Percentiles rank a stretch among this genome's conserved stretches.
phyloP scores from a whole-genome alignment of 2,888 invertebrate genomes.

The Eretmocerus hayati region DNA sequence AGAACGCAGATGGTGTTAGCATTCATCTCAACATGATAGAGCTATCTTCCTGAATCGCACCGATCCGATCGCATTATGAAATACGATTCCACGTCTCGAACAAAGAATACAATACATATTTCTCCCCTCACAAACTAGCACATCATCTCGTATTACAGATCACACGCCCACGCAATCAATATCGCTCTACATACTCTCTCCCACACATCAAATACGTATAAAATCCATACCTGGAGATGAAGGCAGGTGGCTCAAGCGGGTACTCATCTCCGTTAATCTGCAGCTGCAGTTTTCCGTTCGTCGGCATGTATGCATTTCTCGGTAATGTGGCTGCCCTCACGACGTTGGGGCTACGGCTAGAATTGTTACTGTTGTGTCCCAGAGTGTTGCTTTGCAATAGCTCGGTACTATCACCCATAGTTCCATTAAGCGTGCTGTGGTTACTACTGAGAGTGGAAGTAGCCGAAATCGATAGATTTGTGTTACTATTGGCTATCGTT shows the following conservation, averaged over 20 bases:
- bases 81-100: no score
- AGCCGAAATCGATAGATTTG: slow-evolving; percentile 43
- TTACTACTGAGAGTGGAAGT: slow-evolving; percentile 44
- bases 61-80: no score
- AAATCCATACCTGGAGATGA: slow-evolving; percentile 42
- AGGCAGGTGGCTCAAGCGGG: slow-evolving; percentile 42
- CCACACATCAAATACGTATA: no score
- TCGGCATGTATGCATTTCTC: slow-evolving; percentile 56
- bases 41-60: no score
- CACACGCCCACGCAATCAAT: no score
- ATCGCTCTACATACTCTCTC: no score
- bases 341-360: slow-evolving; percentile 39
- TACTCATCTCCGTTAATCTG: slow-evolving; percentile 42
- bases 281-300: slow-evolving; percentile 38
- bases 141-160: no score
- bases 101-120: no score
- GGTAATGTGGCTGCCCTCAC: slow-evolving; percentile 65
- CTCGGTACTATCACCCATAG: slow-evolving; percentile 52
- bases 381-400: slow-evolving; percentile 40
- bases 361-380: slow-evolving; percentile 39
- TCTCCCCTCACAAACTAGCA: no score
- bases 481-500: slow-evolving; percentile 47
- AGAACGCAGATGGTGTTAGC: no score
- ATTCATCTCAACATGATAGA: no score
- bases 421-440: slow-evolving; percentile 52